Percentiles rank a stretch among this genome's conserved stretches.
These are phyloP conservation scores for Yponomeuta evonymella DNA, from an alignment of 2,888 invertebrate genomes.

Conservation along the genomic window DNA sequence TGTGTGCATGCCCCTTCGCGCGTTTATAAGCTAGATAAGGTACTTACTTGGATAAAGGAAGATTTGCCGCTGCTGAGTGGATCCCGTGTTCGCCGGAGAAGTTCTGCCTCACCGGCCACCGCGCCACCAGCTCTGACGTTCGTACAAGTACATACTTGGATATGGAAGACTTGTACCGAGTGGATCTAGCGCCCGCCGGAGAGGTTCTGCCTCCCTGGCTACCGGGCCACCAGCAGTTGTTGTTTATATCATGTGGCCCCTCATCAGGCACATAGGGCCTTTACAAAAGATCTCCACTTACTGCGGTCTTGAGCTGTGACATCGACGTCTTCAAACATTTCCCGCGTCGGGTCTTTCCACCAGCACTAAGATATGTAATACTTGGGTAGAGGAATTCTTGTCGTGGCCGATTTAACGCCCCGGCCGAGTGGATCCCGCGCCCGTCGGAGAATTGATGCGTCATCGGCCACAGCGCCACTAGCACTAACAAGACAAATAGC, in stretches of 20 bases:
- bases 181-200: constrained; percentile 99
- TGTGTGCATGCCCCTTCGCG: too few relatives aligned
- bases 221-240: too few relatives aligned
- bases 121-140: constrained; percentile 79
- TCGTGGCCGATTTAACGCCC: too few relatives aligned
- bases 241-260: constrained; percentile 41
- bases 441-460: constrained; percentile 98
- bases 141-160: too few relatives aligned
- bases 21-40: too few relatives aligned
- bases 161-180: constrained; percentile 74
- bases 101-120: constrained; percentile 95
- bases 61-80: constrained; percentile 84
- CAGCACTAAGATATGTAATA: constrained; percentile 84
- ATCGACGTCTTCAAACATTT: too few relatives aligned
- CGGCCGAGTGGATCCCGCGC: constrained; percentile 97
- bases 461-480: constrained; percentile 96
- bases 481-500: constrained; percentile 78
- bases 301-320: too few relatives aligned
- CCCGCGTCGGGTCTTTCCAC: too few relatives aligned
- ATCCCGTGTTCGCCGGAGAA: constrained; percentile 99
- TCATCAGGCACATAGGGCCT: constrained; percentile 85
- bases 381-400: too few relatives aligned
- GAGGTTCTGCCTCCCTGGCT: constrained; percentile 78
- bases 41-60: too few relatives aligned
- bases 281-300: too few relatives aligned